These are phyloP conservation scores for Microdon myrmicae DNA, from an alignment of 2,888 invertebrate genomes.

Conservation along the genomic window DNA sequence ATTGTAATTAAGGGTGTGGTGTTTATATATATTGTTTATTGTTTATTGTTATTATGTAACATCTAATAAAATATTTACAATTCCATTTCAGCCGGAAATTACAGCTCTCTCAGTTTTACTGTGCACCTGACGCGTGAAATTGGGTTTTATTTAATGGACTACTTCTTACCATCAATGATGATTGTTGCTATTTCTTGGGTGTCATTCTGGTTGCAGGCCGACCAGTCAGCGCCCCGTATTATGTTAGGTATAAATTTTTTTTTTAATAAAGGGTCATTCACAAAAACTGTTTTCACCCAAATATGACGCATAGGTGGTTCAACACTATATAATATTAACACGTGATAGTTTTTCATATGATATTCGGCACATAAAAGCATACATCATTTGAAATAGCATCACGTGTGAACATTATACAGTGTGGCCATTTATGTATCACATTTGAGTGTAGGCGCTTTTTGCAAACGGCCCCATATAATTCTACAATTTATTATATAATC, in stretches of 20 bases:
- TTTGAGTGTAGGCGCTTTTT: neutral
- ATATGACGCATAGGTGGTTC: no score
- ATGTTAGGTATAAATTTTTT: constrained; percentile 84
- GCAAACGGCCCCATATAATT: neutral
- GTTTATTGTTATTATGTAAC: constrained; percentile 24
- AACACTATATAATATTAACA: no score
- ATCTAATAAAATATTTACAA: no score
- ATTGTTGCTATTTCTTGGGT: constrained; percentile 90
- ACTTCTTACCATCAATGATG: constrained; percentile 87
- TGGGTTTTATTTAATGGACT: constrained; percentile 89
- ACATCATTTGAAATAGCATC: neutral
- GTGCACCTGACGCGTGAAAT: constrained; percentile 84
- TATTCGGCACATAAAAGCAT: no score
- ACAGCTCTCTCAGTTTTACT: constrained; percentile 81
- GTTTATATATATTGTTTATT: neutral
- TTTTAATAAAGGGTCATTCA: no score
- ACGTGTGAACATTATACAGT: no score
- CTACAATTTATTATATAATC: neutral
- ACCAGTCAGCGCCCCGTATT: constrained; percentile 84
- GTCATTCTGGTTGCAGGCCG: constrained; percentile 88
- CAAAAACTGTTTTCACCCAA: no score
- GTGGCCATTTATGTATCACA: no score
- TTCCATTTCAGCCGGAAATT: constrained; percentile 79
- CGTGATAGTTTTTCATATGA: no score
- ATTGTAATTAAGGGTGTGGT: neutral